Base-by-base conservation (phyloP, 2,797 vertebrate genomes). In the Scleropages formosus region DNA sequence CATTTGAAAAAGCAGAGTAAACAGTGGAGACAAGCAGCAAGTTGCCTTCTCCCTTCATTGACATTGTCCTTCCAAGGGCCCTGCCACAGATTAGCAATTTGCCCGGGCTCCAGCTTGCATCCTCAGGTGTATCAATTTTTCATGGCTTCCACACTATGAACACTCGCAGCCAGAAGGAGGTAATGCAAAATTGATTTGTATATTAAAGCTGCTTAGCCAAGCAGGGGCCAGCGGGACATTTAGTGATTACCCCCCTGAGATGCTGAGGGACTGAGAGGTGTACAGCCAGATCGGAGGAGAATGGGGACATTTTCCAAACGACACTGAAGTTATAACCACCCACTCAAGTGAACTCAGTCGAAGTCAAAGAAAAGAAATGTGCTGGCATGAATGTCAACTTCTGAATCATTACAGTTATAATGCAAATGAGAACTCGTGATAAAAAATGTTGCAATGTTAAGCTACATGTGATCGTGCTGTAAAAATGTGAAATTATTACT, bases 151-250 rank as follows among this genome's bases (percentile, higher is more conserved):
- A 86, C 83, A 92, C 89, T 89, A 89, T 53, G 85, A 94, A 86
- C 87, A 89, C 90, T 94, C 89, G 85, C 87, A 92, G 89, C 87
- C 88, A 92, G 91, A 90, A 93, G 91, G 89, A 93, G 89, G 91
- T 93, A 95, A 94, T 94, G 91, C 86, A 95, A 93, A 95, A 96
- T 95, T 95, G 95, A 95, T 95, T 93, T 93, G 89, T 93, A 87
- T 92, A 93, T 93, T 94, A 94, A 94, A 95, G 93, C 86, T 91
- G 92, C 92, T 94, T 92, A 94, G 89, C 87, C 89, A 92, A 93
- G 93, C 89, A 87, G 84, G 84, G 83, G 88, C 89, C 87, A 88
- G 80, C 91, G 88, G 88, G 84, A 93, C 91, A 93, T 89, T 91
- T 85, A 91, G 87, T 89, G 91, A 93, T 92, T 92, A 89, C 87